Base-by-base conservation (phyloP, 2,888 invertebrate species). In the Automeris io region DNA sequence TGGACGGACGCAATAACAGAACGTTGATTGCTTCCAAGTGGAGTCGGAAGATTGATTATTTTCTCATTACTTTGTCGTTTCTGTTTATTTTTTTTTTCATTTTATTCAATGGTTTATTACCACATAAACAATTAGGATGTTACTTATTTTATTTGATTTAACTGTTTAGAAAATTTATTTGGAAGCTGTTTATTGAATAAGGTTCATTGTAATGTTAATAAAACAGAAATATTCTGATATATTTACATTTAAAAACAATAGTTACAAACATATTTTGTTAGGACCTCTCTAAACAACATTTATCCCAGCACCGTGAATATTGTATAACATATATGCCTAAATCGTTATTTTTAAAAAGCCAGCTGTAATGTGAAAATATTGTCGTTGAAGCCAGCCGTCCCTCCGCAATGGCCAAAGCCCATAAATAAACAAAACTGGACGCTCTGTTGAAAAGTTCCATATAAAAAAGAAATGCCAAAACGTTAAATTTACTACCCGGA, bases 381-480 rank as follows among this genome's bases (percentile, higher is more conserved):
- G 76, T 79, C 60, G 73, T 73, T 68, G 69, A 72, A 73, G 68
- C 72, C 63, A 57, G 56, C 65, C 61, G 67, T 68, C 73, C 68
- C 70, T 68, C 70, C 64, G 65, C 59, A 63, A 70, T 65, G 64
- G 71, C 70, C 63, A 79, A 81, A 79, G 80, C 83, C 75, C 83
- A 79, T 85, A 85, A 83, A 85, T 85, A 85, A 85, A 83, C 81
- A 81, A 74, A 78, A 79, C 80, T 81, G 82, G 76, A 77, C 76
- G 80, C 70, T 74, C 70, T 70, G 83, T 81, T 76, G 76, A 74
- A 83, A 83, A 85, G 81, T 85, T 78, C 60, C 58, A 51, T 52
- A 37, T 45, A 47, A 52, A 53, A 69, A 75, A 80, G 71, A 75
- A 75, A 71, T 65, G 68, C 64, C 65, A 70, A 67, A 69, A 70